Evolutionary conservation across 1,140 invertebrate genomes (phyloP), one percentile per base, ranked within the genome.

Genomic region (Musca vetustissima): DNA sequence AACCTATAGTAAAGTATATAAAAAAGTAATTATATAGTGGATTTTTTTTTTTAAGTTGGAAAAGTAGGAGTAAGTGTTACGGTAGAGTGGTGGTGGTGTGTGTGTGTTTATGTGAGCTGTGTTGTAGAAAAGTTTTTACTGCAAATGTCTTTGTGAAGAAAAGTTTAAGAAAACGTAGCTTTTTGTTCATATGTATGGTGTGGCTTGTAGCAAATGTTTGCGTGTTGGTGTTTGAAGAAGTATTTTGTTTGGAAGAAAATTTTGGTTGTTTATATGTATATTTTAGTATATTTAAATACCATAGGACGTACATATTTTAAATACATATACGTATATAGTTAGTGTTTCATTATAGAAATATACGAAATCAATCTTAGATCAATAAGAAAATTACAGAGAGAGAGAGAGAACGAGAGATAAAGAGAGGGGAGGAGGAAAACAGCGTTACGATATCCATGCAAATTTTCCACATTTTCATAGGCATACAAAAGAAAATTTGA

Each of bases 391-490:
- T 4, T 4, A 28, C 28, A 25, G 47, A 49, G 21, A 32, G 24
- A 59, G 28, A 48, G 43, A 32, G 43, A 32, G 24, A 59, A 21
- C 25, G 43, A 32, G 43, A 25, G 24, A 32, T 55, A 32, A 24
- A 59, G 28, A 48, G 43, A 21, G 52, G 53, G 57, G 36, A 64
- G 57, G 36, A n/a, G n/a, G 24, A 36, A 24, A 65, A 49, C 50
- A 48, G 50, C 36, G 61, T 69, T 78, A 80, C 78, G 74, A 78
- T 80, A 78, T 78, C 78, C 78, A 80, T 80, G 78, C 78, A 80
- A 80, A 80, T 80, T 80, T 80, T 74, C 76, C 78, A 74, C 75
- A 71, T 72, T 76, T 75, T 71, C 74, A 66, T 71, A 67, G 67
- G 47, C 52, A 70, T 69, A 50, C 43, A n/a, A 50, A 49, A 70